Evolutionary conservation across 2,113 vertebrate species (phyloP).

Genomic region (Cyrtonyx montezumae): DNA sequence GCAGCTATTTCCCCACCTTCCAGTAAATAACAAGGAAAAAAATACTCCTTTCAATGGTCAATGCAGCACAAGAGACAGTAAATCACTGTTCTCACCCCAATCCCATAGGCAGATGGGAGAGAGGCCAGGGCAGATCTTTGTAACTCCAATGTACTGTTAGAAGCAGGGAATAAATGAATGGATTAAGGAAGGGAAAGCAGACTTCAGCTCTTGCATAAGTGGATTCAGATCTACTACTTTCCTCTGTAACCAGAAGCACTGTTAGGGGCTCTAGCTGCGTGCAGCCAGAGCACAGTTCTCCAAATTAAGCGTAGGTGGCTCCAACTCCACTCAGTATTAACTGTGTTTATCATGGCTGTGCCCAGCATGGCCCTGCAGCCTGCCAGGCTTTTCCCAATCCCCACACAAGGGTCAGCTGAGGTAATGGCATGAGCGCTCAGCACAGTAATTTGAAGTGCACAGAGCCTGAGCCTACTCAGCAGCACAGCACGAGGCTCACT

Average conservation of each 20-base stretch:
- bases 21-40: background rate
- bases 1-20: background rate
- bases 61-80: background rate
- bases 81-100: background rate
- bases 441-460: background rate
- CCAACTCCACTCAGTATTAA: background rate
- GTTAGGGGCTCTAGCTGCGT: background rate
- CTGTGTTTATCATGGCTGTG: background rate
- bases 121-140: background rate
- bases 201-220: constrained; percentile 19
- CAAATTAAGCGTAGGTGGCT: background rate
- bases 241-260: background rate
- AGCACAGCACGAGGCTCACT: background rate
- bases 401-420: background rate
- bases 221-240: constrained; percentile 16
- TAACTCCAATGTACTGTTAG: background rate
- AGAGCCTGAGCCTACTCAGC: background rate
- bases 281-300: background rate
- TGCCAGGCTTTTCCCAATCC: background rate
- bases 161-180: background rate
- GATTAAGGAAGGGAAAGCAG: constrained; percentile 44
- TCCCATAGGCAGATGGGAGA: background rate
- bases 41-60: background rate
- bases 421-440: background rate
- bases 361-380: fast-evolving